Evolutionary conservation across 2,797 vertebrate species (phyloP).

Genomic region (Dromococcyx pavoninus): DNA sequence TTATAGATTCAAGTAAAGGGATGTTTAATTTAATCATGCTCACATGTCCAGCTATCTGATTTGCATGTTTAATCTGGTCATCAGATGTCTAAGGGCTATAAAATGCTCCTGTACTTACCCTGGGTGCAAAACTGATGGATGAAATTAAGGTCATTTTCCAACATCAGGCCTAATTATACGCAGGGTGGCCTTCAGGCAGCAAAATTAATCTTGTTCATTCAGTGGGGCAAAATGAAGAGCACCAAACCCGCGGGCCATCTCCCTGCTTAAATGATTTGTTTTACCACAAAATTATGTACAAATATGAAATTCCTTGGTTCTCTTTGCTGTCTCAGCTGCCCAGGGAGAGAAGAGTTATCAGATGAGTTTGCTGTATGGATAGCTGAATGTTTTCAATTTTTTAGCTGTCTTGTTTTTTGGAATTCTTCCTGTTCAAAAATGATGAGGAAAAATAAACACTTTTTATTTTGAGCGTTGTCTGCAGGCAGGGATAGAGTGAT

Average conservation of each 20-base stretch:
- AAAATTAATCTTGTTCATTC: constrained; percentile 41
- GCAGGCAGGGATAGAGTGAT: background rate
- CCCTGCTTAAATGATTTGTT: background rate
- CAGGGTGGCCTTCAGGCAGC: constrained; percentile 40
- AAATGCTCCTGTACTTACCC: background rate
- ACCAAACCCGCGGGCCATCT: background rate
- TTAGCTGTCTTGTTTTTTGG: background rate
- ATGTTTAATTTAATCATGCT: background rate
- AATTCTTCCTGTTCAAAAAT: background rate
- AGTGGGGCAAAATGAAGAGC: background rate
- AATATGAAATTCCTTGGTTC: background rate
- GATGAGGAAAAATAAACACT: background rate
- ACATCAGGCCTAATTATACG: constrained; percentile 22
- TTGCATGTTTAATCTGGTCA: constrained; percentile 36
- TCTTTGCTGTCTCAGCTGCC: background rate
- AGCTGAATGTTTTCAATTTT: background rate
- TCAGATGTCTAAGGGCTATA: constrained; percentile 30
- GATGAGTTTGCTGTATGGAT: background rate
- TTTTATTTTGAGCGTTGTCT: background rate
- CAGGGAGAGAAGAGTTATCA: background rate
- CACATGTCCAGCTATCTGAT: background rate
- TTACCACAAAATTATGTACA: background rate
- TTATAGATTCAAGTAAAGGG: background rate
- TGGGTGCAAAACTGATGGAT: constrained; percentile 24
- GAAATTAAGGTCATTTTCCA: constrained; percentile 62